phyloP scores from a whole-genome alignment of 2,113 vertebrate genomes.

The Neolamprologus longior region DNA sequence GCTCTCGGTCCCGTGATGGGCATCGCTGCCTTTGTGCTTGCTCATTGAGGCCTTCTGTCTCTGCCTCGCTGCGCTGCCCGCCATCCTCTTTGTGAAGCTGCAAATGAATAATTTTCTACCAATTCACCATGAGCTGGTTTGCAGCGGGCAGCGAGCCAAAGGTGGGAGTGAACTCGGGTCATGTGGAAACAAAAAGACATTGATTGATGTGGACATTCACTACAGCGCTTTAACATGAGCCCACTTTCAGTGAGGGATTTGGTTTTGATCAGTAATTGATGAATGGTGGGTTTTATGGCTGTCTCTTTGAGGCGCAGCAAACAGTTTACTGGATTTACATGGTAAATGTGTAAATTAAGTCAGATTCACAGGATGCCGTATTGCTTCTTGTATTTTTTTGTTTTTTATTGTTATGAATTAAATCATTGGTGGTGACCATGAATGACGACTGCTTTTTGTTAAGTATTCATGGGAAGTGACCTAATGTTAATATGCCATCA shows the following conservation, averaged over 20 bases:
- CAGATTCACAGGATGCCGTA: not conserved
- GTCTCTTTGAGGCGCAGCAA: accelerated
- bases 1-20: conserved; percentile 41
- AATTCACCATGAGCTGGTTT: conserved; percentile 13
- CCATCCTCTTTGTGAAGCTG: not conserved
- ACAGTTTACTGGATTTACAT: not conserved
- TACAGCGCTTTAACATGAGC: not conserved
- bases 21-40: conserved; percentile 57
- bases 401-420: accelerated
- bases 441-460: not conserved
- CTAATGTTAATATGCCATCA: not conserved
- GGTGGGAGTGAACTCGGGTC: not conserved
- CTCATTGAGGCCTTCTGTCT: conserved; percentile 50
- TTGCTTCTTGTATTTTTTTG: not conserved
- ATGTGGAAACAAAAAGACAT: not conserved
- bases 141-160: not conserved
- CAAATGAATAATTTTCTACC: conserved; percentile 33
- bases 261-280: not conserved
- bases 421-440: not conserved
- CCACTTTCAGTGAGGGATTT: not conserved
- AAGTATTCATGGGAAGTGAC: not conserved
- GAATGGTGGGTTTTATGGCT: not conserved
- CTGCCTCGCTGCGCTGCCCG: not conserved
- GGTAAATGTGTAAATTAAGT: not conserved
- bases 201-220: not conserved